Base-by-base conservation (phyloP, 2,888 invertebrate species). In the Drosophila meridionalis region DNA sequence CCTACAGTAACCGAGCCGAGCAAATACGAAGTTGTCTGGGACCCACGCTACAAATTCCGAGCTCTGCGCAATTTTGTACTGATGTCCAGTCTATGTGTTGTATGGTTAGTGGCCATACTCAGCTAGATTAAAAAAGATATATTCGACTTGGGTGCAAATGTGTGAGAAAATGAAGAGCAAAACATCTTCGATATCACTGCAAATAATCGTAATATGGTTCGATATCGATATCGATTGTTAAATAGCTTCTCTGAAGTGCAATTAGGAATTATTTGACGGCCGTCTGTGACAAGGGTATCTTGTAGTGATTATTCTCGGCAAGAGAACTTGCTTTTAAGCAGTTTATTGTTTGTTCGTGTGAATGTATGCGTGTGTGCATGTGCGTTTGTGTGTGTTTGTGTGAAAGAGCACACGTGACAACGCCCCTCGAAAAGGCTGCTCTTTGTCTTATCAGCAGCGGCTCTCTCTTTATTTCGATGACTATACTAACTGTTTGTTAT, bases 381-480 rank as follows among this genome's bases (percentile, higher is more conserved):
- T 20, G 20, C 1, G 38, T 47, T 32, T 43, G 43, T 5, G 30
- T 28, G 43, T 53, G 8, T 40, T 34, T 57, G 61, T 2, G 32
- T 42, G 63, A 64, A n/a, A 60, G 68, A 68, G 78, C 64, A 73
- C 85, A 75, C 78, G 87, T 87, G 85, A 84, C 83, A 87, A 78
- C 83, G 85, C 78, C 78, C 81, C 71, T 69, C 53, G 58, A 56
- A 52, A 57, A 64, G 65, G 53, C 72, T 65, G 42, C 42, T 76
- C 42, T 58, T 42, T 40, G 63, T 30, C 50, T 73, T 74, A 76
- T 72, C 69, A 84, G 57, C 62, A 40, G 43, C 55, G 26, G 48
- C 59, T 59, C 61, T 45, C 48, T 32, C 28, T 20, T 20, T 60
- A 57, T 45, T 62, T 59, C 38, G 57, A 55, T 62, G 55, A 66